Evolutionary conservation across 2,113 vertebrate species (phyloP), one percentile per base, ranked within the genome.

Genomic region (Tupaia tana): DNA sequence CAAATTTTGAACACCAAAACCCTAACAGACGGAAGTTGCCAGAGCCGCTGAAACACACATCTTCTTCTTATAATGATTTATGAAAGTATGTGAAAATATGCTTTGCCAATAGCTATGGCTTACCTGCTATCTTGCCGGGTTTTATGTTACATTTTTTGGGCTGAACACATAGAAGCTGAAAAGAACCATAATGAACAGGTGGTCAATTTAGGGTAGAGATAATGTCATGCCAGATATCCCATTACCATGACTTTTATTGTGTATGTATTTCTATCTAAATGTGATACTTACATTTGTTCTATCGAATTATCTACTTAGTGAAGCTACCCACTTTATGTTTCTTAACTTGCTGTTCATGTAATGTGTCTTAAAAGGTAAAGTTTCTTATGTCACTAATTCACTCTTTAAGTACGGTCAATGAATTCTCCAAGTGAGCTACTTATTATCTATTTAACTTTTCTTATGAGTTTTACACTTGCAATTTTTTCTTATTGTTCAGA

Each of bases 81-180:
- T 24, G 43, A 89, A 89, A 80, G 78, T 63, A 83, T 29, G 25
- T 80, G 22, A 88, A 90, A 91, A 64, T 94, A 64, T 54, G 52
- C 9, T 29, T 90, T 90, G 4, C 52, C n/a, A 63, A 11, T 63
- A 89, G 31, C 4, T 79, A 25, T 19, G 82, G 13, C 12, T 93
- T 89, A 52, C 54, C 67, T 90, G 8, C 61, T 96, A 88, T 34
- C 69, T 25, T 92, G 58, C 22, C 58, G 43, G 78, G 27, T 95
- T 92, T 87, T 81, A 54, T 84, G 16, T 93, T 0, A 18, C 84
- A 75, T 86, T 90, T 61, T 79, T 10, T 58, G 11, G 34, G 11
- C 7, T 66, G 29, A 90, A 25, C 22, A 80, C 43, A 84, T 81
- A 84, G 75, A 64, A 27, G 9, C 20, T 20, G n/a, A 92, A 75